These are phyloP conservation scores for Urocitellus parryii DNA, from an alignment of 2,113 vertebrate genomes.

Conservation along the genomic window DNA sequence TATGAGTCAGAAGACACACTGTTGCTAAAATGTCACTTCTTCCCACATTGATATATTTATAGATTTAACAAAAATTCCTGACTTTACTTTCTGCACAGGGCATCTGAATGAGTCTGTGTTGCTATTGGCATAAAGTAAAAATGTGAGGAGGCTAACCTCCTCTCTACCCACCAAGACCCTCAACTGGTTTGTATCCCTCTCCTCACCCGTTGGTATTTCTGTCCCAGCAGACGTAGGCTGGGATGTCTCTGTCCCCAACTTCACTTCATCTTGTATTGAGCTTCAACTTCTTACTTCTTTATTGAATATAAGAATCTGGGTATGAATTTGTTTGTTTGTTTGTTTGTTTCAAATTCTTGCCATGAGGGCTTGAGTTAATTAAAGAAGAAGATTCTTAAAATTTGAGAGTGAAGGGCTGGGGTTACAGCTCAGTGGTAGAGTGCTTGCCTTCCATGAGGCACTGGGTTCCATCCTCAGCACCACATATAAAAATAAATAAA, in stretches of 20 bases:
- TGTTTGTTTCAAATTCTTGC: not conserved
- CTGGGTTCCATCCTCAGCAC: no score
- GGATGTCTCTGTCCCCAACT: not conserved
- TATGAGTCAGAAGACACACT: not conserved
- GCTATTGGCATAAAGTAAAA: not conserved
- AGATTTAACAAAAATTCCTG: not conserved
- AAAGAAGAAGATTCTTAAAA: not conserved
- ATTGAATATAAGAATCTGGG: not conserved
- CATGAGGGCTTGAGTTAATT: not conserved
- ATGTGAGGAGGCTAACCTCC: not conserved
- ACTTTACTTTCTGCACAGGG: not conserved
- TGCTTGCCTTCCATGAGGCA: no score
- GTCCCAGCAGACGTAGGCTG: not conserved
- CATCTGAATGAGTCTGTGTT: not conserved
- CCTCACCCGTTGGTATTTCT: not conserved
- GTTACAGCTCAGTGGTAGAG: no score
- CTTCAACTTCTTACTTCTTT: not conserved
- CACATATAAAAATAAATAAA: no score
- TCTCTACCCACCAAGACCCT: fast-evolving
- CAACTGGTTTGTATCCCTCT: not conserved
- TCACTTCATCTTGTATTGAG: no score
- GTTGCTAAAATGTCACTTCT: not conserved
- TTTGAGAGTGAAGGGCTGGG: not conserved
- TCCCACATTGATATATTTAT: not conserved
- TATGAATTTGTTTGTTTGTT: not conserved